Evolutionary conservation across 2,888 invertebrate species (phyloP).

Genomic region (Eilema sororculum): DNA sequence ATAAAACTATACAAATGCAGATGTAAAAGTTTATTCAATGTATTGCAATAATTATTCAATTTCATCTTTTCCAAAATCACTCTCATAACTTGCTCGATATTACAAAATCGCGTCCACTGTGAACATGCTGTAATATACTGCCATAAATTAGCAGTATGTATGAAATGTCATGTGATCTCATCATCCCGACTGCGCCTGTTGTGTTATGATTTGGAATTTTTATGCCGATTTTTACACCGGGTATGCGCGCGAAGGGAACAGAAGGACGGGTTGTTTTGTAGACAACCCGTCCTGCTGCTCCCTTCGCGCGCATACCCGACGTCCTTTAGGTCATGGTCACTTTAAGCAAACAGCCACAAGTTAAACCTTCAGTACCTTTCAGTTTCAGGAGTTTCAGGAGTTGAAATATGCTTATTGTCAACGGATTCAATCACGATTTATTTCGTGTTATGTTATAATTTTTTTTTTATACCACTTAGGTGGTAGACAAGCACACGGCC

Average conservation of each 20-base stretch:
- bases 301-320: not conserved
- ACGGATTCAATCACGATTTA: too few species aligned
- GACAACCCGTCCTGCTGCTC: constrained; percentile 15
- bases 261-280: too few species aligned
- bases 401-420: too few species aligned
- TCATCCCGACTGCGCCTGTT: constrained; percentile 27
- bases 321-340: not conserved
- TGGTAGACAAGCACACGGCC: too few species aligned
- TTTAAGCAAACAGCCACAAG: not conserved
- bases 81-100: not conserved
- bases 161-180: constrained; percentile 26
- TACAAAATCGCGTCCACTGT: not conserved
- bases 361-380: not conserved
- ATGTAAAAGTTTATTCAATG: not conserved
- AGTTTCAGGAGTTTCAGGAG: too few species aligned
- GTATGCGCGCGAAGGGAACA: too few species aligned
- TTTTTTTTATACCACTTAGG: too few species aligned
- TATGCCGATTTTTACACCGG: too few species aligned
- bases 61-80: not conserved
- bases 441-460: too few species aligned
- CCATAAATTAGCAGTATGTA: constrained; percentile 8
- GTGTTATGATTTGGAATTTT: constrained; percentile 35
- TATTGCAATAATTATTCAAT: not conserved
- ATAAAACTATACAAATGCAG: too few species aligned
- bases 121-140: not conserved